A percentile compares a stretch with the other conserved stretches of the same genome.
Conservation (phyloP, 2,888 invertebrate species). For the Muscina levida region DNA sequence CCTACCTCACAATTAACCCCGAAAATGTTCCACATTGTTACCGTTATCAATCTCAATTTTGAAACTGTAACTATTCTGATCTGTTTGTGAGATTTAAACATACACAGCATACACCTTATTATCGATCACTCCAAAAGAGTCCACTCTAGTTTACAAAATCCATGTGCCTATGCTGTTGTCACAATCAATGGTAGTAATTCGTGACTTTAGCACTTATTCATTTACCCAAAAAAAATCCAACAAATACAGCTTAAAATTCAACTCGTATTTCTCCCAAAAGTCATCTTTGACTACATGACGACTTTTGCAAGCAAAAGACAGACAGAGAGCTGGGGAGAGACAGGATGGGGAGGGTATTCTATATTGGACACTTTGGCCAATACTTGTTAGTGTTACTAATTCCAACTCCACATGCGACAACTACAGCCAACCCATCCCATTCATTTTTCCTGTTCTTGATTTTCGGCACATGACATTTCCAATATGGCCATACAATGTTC, state of each 20-base stretch:
- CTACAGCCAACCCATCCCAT: conserved; percentile 44
- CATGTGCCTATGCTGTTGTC: not conserved
- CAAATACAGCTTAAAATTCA: conserved; percentile 1
- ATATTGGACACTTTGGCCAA: not conserved
- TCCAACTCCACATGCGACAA: conserved; percentile 49
- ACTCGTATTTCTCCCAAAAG: not conserved
- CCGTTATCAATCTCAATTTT: too few relatives aligned
- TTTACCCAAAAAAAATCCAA: conserved; percentile 29
- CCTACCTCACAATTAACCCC: too few relatives aligned
- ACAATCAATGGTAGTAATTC: conserved; percentile 46
- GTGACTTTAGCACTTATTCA: conserved; percentile 44
- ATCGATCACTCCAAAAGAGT: too few relatives aligned
- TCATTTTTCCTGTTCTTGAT: not conserved
- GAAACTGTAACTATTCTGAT: too few relatives aligned
- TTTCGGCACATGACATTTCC: conserved; percentile 50
- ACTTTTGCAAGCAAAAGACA: not conserved
- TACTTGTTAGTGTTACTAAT: conserved; percentile 33
- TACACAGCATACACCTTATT: too few relatives aligned
- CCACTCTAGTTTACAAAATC: not conserved
- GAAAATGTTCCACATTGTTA: too few relatives aligned
- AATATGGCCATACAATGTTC: conserved; percentile 2
- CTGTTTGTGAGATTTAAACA: too few relatives aligned
- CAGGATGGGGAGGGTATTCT: too few relatives aligned
- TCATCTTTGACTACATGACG: too few relatives aligned
- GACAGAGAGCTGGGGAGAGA: too few relatives aligned